These are phyloP conservation scores for Scomber scombrus DNA, from an alignment of 2,113 vertebrate genomes.

Conservation along the genomic window DNA sequence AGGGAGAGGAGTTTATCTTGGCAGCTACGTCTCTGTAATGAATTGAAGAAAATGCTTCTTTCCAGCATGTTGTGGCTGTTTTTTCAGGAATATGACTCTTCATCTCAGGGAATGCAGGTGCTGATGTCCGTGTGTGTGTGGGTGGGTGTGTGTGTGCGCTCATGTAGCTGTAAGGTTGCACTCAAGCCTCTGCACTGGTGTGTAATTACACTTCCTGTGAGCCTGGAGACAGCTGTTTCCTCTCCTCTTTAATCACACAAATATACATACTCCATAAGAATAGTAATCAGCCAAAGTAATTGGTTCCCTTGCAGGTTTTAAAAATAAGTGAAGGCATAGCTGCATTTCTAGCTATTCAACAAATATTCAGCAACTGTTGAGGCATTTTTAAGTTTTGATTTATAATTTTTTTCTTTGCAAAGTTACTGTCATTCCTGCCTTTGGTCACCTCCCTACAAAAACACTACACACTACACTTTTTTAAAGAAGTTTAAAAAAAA, in stretches of 20 bases:
- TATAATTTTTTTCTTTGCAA: neutral
- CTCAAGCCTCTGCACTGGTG: constrained; percentile 33
- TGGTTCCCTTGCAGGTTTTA: constrained; percentile 38
- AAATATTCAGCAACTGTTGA: neutral
- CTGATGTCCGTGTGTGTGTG: constrained; percentile 10
- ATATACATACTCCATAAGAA: constrained; percentile 45
- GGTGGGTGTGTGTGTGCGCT: constrained; percentile 2
- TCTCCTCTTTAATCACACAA: constrained; percentile 69
- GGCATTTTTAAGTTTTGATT: neutral
- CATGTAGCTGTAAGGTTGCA: constrained; percentile 33
- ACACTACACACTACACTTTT: no score
- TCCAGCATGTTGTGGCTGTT: constrained; percentile 14
- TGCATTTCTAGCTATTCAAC: neutral
- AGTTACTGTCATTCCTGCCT: neutral
- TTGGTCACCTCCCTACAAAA: neutral
- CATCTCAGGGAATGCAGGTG: constrained; percentile 55
- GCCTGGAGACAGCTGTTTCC: constrained; percentile 75
- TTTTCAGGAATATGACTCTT: constrained; percentile 47
- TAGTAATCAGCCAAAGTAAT: constrained; percentile 48
- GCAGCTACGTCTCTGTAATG: constrained; percentile 18
- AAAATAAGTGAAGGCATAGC: constrained; percentile 13
- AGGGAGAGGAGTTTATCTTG: constrained; percentile 3
- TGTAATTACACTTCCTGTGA: constrained; percentile 77
- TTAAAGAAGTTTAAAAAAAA: no score
- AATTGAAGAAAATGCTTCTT: constrained; percentile 14